A percentile compares a stretch with the other conserved stretches of the same genome.
These are phyloP conservation scores for Oxytorus armatus DNA, from an alignment of 2,888 invertebrate genomes.

Conservation along the genomic window DNA sequence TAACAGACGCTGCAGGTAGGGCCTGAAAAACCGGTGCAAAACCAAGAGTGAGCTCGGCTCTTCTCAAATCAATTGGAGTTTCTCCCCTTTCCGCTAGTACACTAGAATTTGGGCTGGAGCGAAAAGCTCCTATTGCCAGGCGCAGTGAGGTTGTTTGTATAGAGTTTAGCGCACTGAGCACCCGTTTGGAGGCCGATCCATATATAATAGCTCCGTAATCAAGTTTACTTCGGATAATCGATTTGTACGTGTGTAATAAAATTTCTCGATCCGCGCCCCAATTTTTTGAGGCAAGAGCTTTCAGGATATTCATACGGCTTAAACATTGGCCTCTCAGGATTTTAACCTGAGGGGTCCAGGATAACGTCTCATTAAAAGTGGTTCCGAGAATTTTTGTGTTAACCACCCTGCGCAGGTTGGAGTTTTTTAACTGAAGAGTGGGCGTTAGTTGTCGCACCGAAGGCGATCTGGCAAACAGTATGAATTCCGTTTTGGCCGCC, in stretches of 20 bases:
- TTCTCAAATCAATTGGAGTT: too few species aligned
- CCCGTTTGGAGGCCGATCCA: too few species aligned
- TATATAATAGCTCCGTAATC: too few species aligned
- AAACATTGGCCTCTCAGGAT: constrained; percentile 15
- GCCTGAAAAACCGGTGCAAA: too few species aligned
- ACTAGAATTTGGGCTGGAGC: not conserved
- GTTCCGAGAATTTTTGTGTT: constrained; percentile 42
- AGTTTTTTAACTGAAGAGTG: not conserved
- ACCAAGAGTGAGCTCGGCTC: too few species aligned
- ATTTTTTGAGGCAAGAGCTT: constrained; percentile 3
- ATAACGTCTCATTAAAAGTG: constrained; percentile 43
- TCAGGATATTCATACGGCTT: constrained; percentile 9
- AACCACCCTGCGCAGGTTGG: constrained; percentile 1
- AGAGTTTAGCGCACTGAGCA: too few species aligned
- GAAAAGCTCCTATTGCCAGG: too few species aligned
- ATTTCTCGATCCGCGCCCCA: too few species aligned
- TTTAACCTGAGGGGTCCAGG: constrained; percentile 53
- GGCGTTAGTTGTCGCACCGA: not conserved
- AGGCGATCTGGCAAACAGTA: constrained; percentile 1
- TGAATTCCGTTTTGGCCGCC: constrained; percentile 15
- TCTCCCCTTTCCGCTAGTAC: not conserved
- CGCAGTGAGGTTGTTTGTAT: too few species aligned
- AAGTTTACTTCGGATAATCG: too few species aligned
- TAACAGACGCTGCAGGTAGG: too few species aligned
- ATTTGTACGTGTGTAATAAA: too few species aligned